Percentiles rank a stretch among this genome's conserved stretches.
These are phyloP conservation scores for Lamellibrachia satsuma DNA, from an alignment of 2,888 invertebrate species.

Conservation along the genomic window DNA sequence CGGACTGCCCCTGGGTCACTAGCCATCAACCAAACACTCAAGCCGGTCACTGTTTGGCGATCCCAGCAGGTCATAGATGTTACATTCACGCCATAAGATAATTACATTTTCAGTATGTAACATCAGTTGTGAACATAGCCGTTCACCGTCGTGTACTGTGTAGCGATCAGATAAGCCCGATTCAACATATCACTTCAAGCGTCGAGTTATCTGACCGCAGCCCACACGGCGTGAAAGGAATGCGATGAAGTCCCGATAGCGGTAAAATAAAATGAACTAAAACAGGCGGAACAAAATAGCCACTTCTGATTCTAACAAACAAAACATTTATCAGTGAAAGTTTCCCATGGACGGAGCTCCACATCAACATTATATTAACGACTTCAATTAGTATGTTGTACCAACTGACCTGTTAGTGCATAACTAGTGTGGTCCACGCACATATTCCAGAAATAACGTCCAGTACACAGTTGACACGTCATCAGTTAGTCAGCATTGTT, in stretches of 20 bases:
- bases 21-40: not conserved
- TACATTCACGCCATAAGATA: not conserved
- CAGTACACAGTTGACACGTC: not conserved
- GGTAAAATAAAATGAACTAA: not conserved
- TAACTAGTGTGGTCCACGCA: not conserved
- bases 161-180: not conserved
- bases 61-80: not conserved
- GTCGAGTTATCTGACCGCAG: not conserved
- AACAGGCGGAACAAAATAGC: not conserved
- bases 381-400: not conserved
- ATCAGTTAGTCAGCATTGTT: too few relatives aligned
- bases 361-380: not conserved
- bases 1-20: not conserved
- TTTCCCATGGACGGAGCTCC: not conserved
- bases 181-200: not conserved
- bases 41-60: not conserved
- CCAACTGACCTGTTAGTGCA: not conserved
- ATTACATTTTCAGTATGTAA: not conserved
- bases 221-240: not conserved
- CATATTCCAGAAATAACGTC: not conserved
- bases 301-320: not conserved
- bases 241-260: constrained; percentile 5
- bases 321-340: not conserved
- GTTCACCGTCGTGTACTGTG: not conserved
- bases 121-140: not conserved